Conservation (phyloP, 2,113 vertebrate species). For the Ctenodactylus gundi region DNA sequence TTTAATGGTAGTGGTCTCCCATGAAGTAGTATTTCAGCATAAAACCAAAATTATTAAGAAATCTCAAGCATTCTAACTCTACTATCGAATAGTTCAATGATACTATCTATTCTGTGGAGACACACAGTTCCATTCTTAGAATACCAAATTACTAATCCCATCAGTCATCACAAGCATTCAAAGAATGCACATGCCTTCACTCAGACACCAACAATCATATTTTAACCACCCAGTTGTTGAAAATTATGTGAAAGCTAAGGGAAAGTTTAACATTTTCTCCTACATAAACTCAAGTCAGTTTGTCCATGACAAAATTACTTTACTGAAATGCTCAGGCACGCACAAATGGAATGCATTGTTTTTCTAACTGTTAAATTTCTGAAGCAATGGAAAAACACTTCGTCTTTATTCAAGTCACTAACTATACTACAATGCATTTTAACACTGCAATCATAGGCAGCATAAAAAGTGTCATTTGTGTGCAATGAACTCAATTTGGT, state of each 20-base stretch:
- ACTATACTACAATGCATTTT: background rate
- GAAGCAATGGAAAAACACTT: conserved; percentile 31
- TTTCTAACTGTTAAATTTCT: conserved; percentile 51
- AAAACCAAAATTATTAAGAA: background rate
- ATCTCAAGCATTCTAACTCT: conserved; percentile 59
- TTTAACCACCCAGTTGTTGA: conserved; percentile 82
- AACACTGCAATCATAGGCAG: background rate
- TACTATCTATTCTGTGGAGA: conserved; percentile 59
- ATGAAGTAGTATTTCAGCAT: background rate
- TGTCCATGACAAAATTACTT: conserved; percentile 49
- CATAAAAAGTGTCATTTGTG: background rate
- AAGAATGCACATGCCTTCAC: conserved; percentile 86
- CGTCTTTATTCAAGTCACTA: conserved; percentile 22
- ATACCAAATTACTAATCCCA: conserved; percentile 83
- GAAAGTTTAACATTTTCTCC: conserved; percentile 81
- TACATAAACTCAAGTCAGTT: conserved; percentile 68
- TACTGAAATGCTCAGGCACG: conserved; percentile 51
- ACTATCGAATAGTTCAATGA: conserved; percentile 54
- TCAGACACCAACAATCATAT: conserved; percentile 71
- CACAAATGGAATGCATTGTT: conserved; percentile 62
- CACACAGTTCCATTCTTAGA: conserved; percentile 82
- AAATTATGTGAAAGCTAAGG: conserved; percentile 83
- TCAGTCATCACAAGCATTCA: conserved; percentile 85
- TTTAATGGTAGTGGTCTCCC: background rate
- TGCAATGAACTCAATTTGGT: conserved; percentile 1